These are phyloP conservation scores for Chymomyza caudatula DNA, from an alignment of 2,888 invertebrate genomes.

Conservation along the genomic window DNA sequence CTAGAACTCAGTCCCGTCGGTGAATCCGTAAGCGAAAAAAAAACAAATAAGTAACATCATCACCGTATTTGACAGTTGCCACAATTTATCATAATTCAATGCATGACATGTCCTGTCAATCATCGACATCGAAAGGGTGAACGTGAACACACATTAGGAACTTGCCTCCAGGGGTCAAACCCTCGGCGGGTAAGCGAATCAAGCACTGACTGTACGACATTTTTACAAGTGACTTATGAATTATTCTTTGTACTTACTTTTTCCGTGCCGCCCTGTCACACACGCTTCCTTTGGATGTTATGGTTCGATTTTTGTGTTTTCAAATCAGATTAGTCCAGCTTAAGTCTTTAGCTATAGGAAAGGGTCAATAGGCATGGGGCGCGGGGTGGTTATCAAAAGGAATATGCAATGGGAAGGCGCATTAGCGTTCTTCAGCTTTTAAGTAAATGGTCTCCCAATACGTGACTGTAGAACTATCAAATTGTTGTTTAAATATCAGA, in stretches of 20 bases:
- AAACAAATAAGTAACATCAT: constrained; percentile 47
- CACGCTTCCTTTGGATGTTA: constrained; percentile 18
- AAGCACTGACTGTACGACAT: constrained; percentile 44
- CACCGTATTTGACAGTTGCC: constrained; percentile 73
- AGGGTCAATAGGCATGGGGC: constrained; percentile 53
- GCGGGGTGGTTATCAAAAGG: constrained; percentile 48
- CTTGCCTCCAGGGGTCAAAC: constrained; percentile 11
- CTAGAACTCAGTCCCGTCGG: neutral
- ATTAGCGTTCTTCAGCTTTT: constrained; percentile 3
- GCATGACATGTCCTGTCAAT: constrained; percentile 68
- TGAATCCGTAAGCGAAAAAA: constrained; percentile 11
- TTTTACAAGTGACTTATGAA: constrained; percentile 72
- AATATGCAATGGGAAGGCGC: constrained; percentile 54
- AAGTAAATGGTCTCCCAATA: constrained; percentile 33
- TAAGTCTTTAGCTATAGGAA: constrained; percentile 34
- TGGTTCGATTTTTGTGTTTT: constrained; percentile 47
- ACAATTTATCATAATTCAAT: constrained; percentile 77
- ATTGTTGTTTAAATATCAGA: too few relatives aligned
- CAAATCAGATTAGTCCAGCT: constrained; percentile 56
- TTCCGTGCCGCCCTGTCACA: constrained; percentile 15
- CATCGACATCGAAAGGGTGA: constrained; percentile 57
- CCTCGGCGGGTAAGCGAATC: too few relatives aligned
- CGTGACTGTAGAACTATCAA: constrained; percentile 48
- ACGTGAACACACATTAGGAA: constrained; percentile 48
- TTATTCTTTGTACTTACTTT: constrained; percentile 59